Base-by-base conservation (phyloP, 2,113 vertebrate species). In the Petroica traversi region DNA sequence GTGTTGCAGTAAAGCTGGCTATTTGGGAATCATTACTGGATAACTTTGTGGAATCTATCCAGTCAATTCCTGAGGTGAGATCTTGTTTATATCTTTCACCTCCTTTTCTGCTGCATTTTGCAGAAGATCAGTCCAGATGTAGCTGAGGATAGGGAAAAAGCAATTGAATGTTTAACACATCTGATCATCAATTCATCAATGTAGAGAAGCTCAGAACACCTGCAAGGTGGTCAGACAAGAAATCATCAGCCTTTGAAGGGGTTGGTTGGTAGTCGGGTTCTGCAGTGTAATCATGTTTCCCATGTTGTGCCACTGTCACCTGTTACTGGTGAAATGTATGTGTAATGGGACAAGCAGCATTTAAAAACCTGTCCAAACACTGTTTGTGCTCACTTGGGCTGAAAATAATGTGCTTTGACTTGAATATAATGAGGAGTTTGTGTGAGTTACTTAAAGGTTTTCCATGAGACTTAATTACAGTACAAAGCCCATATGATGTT, bases 1-100 rank as follows among this genome's bases (percentile, higher is more conserved):
- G 31, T 97, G 62, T 97, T 97, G 59, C 97, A 99, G 99, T 99
- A 80, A 99, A 99, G 96, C 97, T 99, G 97, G 99, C 99, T 33
- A 99, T 99, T 97, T 99, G 99, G 99, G 99, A 99, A 94, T 98
- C 99, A 8, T 97, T 98, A n/a, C 85, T 99, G 95, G 99, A 99
- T 97, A 98, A 98, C 89, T 99, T 99, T 96, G 98, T 99, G 72
- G 99, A 99, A 72, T 99, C 99, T 41, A 99, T 99, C 97, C 99
- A 99, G 78, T 99, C 99, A 38, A 99, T 99, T 96, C 99, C 99
- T 93, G 99, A 99, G 99, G 99, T 99, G 98, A 98, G 89, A 89
- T 76, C 34, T 80, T 78, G 15, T 83, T 75, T 76, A 28, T 91
- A 66, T 29, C 25, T 73, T 46, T 54, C 26, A 13, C 41, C 14